Evolutionary conservation across 2,113 vertebrate genomes (phyloP), one percentile per base, ranked within the genome.

Genomic region (Collichthys lucidus): DNA sequence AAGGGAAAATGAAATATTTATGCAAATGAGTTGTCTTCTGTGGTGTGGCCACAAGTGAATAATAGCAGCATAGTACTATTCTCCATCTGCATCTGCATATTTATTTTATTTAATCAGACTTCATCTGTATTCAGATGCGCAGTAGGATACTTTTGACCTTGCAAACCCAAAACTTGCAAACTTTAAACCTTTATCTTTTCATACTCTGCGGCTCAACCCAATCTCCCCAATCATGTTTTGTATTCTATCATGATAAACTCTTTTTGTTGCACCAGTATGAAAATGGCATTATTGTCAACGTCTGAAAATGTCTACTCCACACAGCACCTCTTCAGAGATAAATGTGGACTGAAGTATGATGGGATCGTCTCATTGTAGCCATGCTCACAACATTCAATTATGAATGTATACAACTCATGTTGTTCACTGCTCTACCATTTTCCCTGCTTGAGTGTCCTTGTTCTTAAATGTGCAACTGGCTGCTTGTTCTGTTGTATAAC

Each of bases 11-110:
- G 11, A 83, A 74, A 79, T 62, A 80, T 86, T 74, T 53, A 84
- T 88, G 77, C 52, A 84, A 86, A 89, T 89, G 16, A 85, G n/a
- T 65, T 74, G 20, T 53, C 60, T 68, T 71, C 49, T 22, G 50
- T 24, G 4, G 22, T 70, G 77, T 29, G 60, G 70, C 64, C 80
- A 82, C 65, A 17, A 74, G 75, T 84, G 77, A 79, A 73, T 82
- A 82, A 84, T 83, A 22, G 63, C 78, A 74, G 55, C n/a, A 26
- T n/a, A 53, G 24, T 47, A 20, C 40, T 14, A 20, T 55, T 67
- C 49, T 84, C 46, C 6, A 9, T 40, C 35, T 40, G 35, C 22
- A 70, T 91, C 74, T 73, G 57, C 82, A 87, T 87, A 74, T 82
- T 82, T 68, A 69, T 63, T 62, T 72, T 11, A 68, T 71, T 68